phyloP scores from a whole-genome alignment of 2,113 vertebrate species.

The Planiliza haematocheilus region DNA sequence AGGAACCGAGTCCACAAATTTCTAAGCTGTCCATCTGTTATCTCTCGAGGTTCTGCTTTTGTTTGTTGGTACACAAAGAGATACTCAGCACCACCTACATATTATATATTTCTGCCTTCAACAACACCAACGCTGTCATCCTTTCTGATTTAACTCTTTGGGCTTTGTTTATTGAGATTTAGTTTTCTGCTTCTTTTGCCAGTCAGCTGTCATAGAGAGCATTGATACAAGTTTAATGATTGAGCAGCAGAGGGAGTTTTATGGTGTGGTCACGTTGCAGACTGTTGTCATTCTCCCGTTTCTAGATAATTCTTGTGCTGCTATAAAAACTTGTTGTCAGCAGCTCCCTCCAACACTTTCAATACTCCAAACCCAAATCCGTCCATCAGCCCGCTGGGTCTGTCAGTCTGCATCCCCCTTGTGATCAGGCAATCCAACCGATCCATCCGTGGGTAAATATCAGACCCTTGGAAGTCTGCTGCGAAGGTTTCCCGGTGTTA shows the following conservation, averaged over 20 bases:
- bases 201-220: conserved; percentile 28
- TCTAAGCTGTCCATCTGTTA: not conserved
- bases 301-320: not conserved
- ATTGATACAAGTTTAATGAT: conserved; percentile 38
- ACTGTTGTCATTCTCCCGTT: conserved; percentile 12
- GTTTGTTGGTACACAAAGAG: conserved; percentile 41
- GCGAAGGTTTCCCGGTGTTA: conserved; percentile 44
- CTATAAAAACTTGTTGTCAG: conserved; percentile 3
- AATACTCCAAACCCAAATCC: not conserved
- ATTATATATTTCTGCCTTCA: conserved; percentile 31
- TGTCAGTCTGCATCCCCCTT: not conserved
- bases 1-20: conserved; percentile 17
- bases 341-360: not conserved
- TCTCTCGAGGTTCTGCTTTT: conserved; percentile 26
- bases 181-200: conserved; percentile 16
- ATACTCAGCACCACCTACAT: conserved; percentile 28
- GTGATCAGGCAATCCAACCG: not conserved
- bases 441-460: conserved; percentile 17
- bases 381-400: not conserved
- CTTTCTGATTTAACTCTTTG: conserved; percentile 33
- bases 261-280: conserved; percentile 36
- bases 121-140: conserved; percentile 23
- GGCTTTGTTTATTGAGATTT: conserved; percentile 51
- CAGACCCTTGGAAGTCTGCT: conserved; percentile 3
- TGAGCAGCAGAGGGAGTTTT: conserved; percentile 44